Evolutionary conservation across 2,113 vertebrate species (phyloP), one percentile per base, ranked within the genome.

Genomic region (Mormoops blainvillei): DNA sequence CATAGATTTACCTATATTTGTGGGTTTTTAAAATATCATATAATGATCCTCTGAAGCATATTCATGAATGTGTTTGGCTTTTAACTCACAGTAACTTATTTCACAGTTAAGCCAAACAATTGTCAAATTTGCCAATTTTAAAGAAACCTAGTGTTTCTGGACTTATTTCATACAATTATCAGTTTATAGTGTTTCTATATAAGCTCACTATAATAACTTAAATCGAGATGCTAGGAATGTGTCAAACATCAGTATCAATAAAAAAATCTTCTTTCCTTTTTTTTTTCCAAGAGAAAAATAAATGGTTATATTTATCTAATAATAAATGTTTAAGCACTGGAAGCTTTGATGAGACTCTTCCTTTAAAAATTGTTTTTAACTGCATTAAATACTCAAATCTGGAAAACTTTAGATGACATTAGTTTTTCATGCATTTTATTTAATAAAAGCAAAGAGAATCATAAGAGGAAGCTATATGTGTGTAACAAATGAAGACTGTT

Each of bases 281-380:
- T 36, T 93, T 14, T 18, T 93, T 94, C 83, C 33, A 85, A 85
- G n/a, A 78, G 3, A 86, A 85, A 18, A 77, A 31, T 48, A 87
- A 71, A 48, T 31, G 20, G 15, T 6, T 36, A 19, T 61, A 85
- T 87, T 81, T 87, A 52, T 92, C 22, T 88, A 4, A 94, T 95
- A n/a, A 50, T 88, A 90, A 95, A 94, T 77, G 67, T 63, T 87
- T 82, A 92, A 16, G 48, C 20, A 91, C 11, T 16, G 92, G 48
- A 87, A 92, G 10, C 91, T 96, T 56, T 82, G 50, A 87, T 86
- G 36, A 89, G 3, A 7, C 0, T 95, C 85, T 95, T 68, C 1
- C 2, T 73, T 82, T 83, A 58, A 7, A 36, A 43, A 91, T 15
- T 83, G 26, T 96, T 98, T 97, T 86, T 91, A 54, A 97, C 33